phyloP scores from a whole-genome alignment of 2,888 invertebrate genomes.

The Noctua pronuba region DNA sequence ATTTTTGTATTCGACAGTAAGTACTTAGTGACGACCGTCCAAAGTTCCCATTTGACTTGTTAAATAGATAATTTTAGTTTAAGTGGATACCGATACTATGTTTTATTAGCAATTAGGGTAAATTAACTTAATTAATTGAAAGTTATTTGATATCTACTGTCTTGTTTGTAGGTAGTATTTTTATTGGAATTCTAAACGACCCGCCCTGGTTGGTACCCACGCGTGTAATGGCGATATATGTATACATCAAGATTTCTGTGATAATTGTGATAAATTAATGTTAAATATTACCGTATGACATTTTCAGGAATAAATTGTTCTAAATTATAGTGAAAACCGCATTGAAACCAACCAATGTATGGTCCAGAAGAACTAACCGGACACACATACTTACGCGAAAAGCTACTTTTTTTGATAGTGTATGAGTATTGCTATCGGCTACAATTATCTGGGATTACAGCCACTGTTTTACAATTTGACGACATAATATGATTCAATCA shows the following conservation, averaged over 20 bases:
- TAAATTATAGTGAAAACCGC: too few species aligned
- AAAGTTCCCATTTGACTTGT: constrained; percentile 51
- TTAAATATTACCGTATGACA: too few species aligned
- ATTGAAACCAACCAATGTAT: not conserved
- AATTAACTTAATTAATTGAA: constrained; percentile 61
- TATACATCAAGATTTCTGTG: too few species aligned
- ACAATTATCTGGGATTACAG: not conserved
- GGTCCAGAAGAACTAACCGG: not conserved
- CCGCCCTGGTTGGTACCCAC: not conserved
- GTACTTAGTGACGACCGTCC: constrained; percentile 15
- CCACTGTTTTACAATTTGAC: constrained; percentile 4
- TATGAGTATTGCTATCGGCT: not conserved
- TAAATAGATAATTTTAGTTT: constrained; percentile 53
- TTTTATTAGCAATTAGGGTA: constrained; percentile 62
- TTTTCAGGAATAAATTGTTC: too few species aligned
- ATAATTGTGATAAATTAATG: too few species aligned
- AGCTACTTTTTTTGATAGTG: too few species aligned
- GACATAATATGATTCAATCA: not conserved
- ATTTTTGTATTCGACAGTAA: constrained; percentile 11
- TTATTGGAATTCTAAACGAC: constrained; percentile 23
- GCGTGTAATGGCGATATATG: too few species aligned
- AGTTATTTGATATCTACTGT: constrained; percentile 48
- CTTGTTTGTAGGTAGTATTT: constrained; percentile 24
- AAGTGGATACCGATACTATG: constrained; percentile 53
- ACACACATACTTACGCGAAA: not conserved